phyloP scores from a whole-genome alignment of 2,797 vertebrate genomes.

The Melanotaenia nigrans region DNA sequence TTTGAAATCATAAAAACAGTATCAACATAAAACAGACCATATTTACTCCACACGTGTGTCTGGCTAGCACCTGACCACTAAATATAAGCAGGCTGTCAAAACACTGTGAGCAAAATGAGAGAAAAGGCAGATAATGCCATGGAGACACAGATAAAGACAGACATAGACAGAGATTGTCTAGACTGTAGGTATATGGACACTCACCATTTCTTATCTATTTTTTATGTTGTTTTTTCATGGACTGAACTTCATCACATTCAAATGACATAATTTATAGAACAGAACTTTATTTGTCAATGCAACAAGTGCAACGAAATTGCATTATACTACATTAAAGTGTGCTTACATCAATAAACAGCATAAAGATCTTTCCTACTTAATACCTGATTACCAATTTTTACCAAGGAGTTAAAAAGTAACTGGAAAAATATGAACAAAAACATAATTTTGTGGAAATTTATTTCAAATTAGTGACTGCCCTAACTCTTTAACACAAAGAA shows the following conservation, averaged over 20 bases:
- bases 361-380: not conserved
- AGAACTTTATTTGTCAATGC: too few relatives aligned
- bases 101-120: conserved; percentile 46
- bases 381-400: not conserved
- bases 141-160: conserved; percentile 16
- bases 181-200: conserved; percentile 6
- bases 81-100: conserved; percentile 60
- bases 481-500: not conserved
- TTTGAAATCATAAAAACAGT: conserved; percentile 61
- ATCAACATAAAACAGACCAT: conserved; percentile 69
- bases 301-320: too few relatives aligned
- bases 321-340: not conserved
- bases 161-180: conserved; percentile 7
- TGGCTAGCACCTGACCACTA: conserved; percentile 21
- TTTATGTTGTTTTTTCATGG: not conserved
- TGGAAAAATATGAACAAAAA: not conserved
- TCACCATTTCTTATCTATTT: not conserved
- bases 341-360: not conserved
- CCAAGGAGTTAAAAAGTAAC: not conserved
- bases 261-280: not conserved
- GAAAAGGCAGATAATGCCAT: conserved; percentile 39
- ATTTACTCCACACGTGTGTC: conserved; percentile 66
- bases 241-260: not conserved
- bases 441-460: not conserved
- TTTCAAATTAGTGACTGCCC: not conserved